These are phyloP conservation scores for Stomatorhinus walkeri DNA, from an alignment of 2,797 vertebrate genomes.

Conservation along the genomic window DNA sequence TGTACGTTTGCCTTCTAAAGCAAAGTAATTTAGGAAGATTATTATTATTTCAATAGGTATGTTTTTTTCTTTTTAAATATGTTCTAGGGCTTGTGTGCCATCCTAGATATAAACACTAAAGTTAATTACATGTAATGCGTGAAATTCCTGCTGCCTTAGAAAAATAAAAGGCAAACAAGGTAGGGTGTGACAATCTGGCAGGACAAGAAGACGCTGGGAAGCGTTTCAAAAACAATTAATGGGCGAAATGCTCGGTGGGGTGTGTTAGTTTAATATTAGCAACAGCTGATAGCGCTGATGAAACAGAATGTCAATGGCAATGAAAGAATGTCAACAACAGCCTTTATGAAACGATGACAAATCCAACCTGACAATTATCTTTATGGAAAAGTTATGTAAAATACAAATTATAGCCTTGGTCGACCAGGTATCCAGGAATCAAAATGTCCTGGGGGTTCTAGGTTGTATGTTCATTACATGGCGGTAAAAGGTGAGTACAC, in stretches of 20 bases:
- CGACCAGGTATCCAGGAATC: not conserved
- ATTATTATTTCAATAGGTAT: not conserved
- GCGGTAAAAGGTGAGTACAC: not conserved
- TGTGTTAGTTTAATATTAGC: not conserved
- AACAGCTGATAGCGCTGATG: not conserved
- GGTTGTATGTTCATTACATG: not conserved
- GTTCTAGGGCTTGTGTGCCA: not conserved
- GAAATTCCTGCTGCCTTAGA: not conserved
- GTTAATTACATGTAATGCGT: not conserved
- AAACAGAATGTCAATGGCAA: not conserved
- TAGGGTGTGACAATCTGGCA: not conserved
- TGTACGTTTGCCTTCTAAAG: not conserved
- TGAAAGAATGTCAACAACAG: not conserved
- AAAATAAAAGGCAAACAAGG: not conserved
- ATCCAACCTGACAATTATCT: not conserved
- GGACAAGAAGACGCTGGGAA: not conserved
- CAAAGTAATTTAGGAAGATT: not conserved
- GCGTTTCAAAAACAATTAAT: not conserved
- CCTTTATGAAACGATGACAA: conserved; percentile 1
- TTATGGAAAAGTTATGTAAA: conserved; percentile 1
- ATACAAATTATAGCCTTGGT: conserved; percentile 1
- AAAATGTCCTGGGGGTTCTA: not conserved
- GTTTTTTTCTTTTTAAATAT: not conserved
- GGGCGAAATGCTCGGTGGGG: not conserved
- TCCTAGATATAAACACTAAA: not conserved